These are phyloP conservation scores for Sebastes hopkinsi DNA, from an alignment of 2,797 vertebrate genomes.

Conservation along the genomic window DNA sequence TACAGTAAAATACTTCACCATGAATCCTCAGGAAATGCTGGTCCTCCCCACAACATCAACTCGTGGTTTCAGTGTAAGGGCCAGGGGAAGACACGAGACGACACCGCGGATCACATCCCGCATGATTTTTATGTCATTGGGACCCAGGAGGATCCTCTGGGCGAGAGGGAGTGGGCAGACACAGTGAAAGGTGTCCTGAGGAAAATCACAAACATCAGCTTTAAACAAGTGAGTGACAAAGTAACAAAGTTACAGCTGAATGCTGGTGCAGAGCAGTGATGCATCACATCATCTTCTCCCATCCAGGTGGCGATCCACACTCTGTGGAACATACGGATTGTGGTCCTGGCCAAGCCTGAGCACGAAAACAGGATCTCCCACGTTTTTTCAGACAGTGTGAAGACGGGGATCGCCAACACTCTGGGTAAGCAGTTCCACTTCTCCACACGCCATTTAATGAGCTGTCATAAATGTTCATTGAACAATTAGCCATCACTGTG, in stretches of 20 bases:
- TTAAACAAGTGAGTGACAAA: conserved; percentile 87
- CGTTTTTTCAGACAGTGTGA: conserved; percentile 92
- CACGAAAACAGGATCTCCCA: conserved; percentile 98
- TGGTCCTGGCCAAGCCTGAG: conserved; percentile 94
- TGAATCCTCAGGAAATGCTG: conserved; percentile 88
- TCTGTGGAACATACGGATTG: conserved; percentile 96
- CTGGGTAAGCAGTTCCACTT: conserved; percentile 84
- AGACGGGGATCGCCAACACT: conserved; percentile 97
- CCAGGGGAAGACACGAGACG: conserved; percentile 94
- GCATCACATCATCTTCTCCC: not conserved
- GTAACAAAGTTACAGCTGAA: not conserved
- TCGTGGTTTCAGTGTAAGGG: conserved; percentile 99
- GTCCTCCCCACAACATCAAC: conserved; percentile 89
- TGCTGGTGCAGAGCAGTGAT: not conserved
- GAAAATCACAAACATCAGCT: conserved; percentile 93
- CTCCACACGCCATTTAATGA: not conserved
- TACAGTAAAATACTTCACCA: not conserved
- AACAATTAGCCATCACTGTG: not conserved
- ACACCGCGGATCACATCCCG: conserved; percentile 95
- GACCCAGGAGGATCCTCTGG: conserved; percentile 93
- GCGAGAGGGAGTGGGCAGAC: conserved; percentile 95
- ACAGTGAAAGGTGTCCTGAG: conserved; percentile 87
- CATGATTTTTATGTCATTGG: conserved; percentile 98
- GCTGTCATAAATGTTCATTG: not conserved
- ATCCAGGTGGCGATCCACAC: conserved; percentile 92